Percentiles rank a stretch among this genome's conserved stretches.
Conservation (phyloP, 1,140 invertebrate genomes). For the Ptiloglossa arizonensis region DNA sequence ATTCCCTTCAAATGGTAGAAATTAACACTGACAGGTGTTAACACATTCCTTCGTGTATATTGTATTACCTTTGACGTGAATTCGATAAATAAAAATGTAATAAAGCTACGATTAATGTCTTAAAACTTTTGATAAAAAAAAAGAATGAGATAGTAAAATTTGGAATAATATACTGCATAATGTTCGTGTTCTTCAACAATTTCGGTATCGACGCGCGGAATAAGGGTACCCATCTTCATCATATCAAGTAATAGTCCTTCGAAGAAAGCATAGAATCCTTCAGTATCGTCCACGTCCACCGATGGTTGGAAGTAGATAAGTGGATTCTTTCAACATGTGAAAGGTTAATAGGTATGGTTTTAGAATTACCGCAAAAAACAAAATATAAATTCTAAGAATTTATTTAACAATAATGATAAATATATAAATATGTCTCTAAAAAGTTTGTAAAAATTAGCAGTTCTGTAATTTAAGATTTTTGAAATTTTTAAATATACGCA, state of each 20-base stretch:
- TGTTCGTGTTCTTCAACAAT: conserved; percentile 65
- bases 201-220: conserved; percentile 83
- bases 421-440: not conserved
- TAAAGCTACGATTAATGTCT: no score
- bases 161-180: conserved; percentile 67
- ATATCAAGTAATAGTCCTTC: conserved; percentile 84
- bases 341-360: no score
- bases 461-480: not conserved
- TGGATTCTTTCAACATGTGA: conserved; percentile 69
- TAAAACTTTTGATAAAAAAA: no score
- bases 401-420: not conserved
- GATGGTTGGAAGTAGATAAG: conserved; percentile 85
- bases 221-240: conserved; percentile 86
- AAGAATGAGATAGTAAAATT: not conserved
- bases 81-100: no score
- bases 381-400: not conserved
- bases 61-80: no score
- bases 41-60: no score
- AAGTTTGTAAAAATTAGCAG: not conserved
- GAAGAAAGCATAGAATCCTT: conserved; percentile 84
- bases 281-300: conserved; percentile 83
- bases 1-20: no score
- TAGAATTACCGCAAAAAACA: not conserved
- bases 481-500: not conserved
- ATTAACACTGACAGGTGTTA: no score